Base-by-base conservation (phyloP, 2,113 vertebrate genomes). In the Piprites chloris region DNA sequence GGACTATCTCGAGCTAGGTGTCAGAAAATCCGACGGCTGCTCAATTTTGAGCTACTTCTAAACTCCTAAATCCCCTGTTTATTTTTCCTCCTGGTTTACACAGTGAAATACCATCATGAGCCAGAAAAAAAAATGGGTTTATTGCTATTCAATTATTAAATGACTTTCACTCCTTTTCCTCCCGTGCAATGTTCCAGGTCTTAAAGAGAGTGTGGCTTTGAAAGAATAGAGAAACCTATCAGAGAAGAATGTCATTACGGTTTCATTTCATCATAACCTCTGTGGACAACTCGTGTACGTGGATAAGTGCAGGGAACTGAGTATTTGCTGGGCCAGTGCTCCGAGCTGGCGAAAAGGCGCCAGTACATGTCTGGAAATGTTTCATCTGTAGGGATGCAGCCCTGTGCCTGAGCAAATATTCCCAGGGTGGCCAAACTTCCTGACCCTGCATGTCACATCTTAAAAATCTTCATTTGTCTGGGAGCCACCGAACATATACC, bases 71-170 rank as follows among this genome's bases (percentile, higher is more conserved):
- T 94, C 91, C 82, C 78, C 77, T 97, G 92, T 97, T 98, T 97
- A 97, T 96, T 97, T 98, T 97, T 95, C 85, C 81, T 95, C 80
- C 90, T 73, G 85, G 92, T 96, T 97, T 97, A 96, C 91, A 96
- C 82, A 97, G 96, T 87, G 85, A 97, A 97, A 97, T 96, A 90
- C 52, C 94, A 96, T 87, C 79, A 81, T 23, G 87, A 96, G 92
- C 94, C 96, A 97, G 96, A 95, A 95, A 97, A 96, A 96, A 97
- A 97, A 96, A 97, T 95, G 96, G 71, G 92, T 96, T 96, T 95
- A 93, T 96, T 97, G 89, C 96, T 97, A 96, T 96, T 97, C 94
- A 97, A 96, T 98, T 98, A 97, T 97, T 97, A 95, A 93, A 97
- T 73, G 83, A 93, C 87, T 95, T 89, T 93, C 47, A 68, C 69